Evolutionary conservation across 1,140 invertebrate genomes (phyloP).

Genomic region (Plectus sambesii): DNA sequence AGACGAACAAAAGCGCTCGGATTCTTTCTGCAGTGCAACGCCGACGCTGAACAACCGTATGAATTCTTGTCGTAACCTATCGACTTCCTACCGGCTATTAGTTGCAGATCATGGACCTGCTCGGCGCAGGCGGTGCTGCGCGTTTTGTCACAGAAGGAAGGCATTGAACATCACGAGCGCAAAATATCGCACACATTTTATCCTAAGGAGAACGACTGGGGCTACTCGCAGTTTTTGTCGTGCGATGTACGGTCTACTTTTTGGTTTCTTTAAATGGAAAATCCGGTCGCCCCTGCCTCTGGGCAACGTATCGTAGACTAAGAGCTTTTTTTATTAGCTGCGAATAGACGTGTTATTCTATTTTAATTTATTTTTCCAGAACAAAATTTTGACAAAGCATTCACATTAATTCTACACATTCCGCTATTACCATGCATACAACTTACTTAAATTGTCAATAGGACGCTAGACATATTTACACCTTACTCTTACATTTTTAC

Average conservation of each 20-base stretch:
- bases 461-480: too few species aligned
- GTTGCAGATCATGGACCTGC: conserved; percentile 21
- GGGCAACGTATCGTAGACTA: too few species aligned
- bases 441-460: too few species aligned
- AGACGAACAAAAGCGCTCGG: conserved; percentile 70
- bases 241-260: conserved; percentile 12
- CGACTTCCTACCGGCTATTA: neutral
- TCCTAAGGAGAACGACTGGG: conserved; percentile 22
- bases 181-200: conserved; percentile 17
- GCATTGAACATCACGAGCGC: conserved; percentile 11
- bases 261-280: conserved; percentile 8
- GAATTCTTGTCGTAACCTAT: neutral
- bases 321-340: too few species aligned
- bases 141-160: conserved; percentile 8
- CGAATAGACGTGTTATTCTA: too few species aligned
- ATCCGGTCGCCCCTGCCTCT: conserved; percentile 5
- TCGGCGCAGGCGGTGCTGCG: conserved; percentile 7
- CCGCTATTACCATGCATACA: too few species aligned
- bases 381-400: too few species aligned
- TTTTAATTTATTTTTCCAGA: too few species aligned
- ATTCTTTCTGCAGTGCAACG: conserved; percentile 70
- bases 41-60: conserved; percentile 67
- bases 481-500: too few species aligned
- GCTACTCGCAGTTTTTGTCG: conserved; percentile 14
- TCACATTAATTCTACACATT: too few species aligned